phyloP scores from a whole-genome alignment of 2,113 vertebrate species.

The Pseudolaguvia tuberculata region DNA sequence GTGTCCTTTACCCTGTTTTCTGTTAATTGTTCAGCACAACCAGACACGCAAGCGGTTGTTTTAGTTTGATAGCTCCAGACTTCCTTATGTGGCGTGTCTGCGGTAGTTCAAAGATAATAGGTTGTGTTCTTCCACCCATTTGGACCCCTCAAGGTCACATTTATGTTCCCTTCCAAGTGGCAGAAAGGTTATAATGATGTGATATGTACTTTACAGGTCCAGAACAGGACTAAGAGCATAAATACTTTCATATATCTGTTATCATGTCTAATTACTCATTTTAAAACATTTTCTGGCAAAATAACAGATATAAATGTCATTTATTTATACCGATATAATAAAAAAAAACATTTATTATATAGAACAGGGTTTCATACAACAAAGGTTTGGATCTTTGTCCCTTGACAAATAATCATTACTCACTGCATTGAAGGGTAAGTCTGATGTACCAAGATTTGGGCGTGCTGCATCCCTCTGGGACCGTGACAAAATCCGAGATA shows the following conservation, averaged over 20 bases:
- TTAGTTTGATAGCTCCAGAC: neutral
- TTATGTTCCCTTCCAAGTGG: conserved; percentile 4
- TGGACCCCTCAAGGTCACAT: neutral
- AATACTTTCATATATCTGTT: neutral
- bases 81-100: neutral
- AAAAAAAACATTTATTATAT: no score
- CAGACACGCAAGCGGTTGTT: neutral
- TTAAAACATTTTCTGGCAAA: neutral
- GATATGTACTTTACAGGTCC: neutral
- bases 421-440: no score
- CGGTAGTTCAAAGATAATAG: neutral
- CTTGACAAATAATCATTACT: no score
- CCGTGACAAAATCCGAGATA: no score
- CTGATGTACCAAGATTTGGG: no score
- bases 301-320: neutral
- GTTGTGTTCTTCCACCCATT: conserved; percentile 1
- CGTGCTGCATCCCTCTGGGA: no score
- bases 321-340: no score
- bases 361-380: no score
- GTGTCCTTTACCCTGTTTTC: neutral
- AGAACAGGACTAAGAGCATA: neutral
- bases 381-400: no score
- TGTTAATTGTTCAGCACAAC: neutral
- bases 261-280: neutral
- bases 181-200: neutral